Evolutionary conservation across 2,797 vertebrate genomes (phyloP).

Genomic region (Phaenicophaeus curvirostris): DNA sequence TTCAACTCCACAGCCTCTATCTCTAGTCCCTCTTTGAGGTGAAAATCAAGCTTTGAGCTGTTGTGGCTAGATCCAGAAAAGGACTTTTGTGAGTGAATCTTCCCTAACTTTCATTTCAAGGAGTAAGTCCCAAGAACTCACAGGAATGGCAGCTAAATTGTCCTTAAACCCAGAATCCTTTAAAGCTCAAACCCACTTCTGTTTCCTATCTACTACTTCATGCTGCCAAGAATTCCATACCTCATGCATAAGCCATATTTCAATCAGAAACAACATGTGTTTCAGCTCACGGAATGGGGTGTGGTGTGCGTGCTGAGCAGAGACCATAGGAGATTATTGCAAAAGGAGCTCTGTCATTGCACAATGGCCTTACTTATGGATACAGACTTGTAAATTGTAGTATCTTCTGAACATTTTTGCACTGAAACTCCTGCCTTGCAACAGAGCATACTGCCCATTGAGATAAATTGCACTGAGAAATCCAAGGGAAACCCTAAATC

Average conservation of each 20-base stretch:
- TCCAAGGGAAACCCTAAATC: neutral
- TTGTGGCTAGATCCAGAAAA: neutral
- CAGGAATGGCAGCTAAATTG: neutral
- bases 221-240: neutral
- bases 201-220: neutral
- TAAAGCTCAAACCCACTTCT: neutral
- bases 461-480: neutral
- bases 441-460: neutral
- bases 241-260: neutral
- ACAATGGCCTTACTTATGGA: accelerated
- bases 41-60: neutral
- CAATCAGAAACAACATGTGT: neutral
- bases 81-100: neutral
- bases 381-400: neutral
- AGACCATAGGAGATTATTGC: accelerated
- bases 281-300: neutral
- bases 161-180: neutral
- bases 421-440: neutral
- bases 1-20: neutral
- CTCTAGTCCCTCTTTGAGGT: accelerated
- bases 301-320: neutral
- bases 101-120: neutral
- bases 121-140: neutral
- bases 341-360: neutral
- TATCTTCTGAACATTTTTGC: neutral